A percentile compares a stretch with the other conserved stretches of the same genome.
These are phyloP conservation scores for Chrysopilus asiliformis DNA, from an alignment of 2,888 invertebrate genomes.

Conservation along the genomic window DNA sequence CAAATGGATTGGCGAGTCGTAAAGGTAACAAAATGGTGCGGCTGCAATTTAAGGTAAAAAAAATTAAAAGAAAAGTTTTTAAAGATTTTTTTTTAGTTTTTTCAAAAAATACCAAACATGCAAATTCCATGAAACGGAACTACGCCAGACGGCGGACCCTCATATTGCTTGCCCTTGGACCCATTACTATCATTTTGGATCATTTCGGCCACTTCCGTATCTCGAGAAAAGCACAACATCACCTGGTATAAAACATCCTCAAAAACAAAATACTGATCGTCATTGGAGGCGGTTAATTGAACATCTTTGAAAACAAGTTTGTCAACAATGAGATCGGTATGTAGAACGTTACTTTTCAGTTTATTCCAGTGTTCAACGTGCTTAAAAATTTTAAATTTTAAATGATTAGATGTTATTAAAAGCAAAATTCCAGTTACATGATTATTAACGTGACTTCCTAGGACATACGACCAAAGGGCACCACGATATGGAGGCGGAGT, in stretches of 20 bases:
- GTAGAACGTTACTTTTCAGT: constrained; percentile 67
- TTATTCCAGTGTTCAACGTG: constrained; percentile 62
- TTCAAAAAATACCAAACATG: constrained; percentile 66
- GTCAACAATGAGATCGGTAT: constrained; percentile 85
- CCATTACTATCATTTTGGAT: constrained; percentile 42
- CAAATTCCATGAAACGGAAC: constrained; percentile 96
- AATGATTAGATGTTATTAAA: background rate
- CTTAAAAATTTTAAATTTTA: constrained; percentile 36
- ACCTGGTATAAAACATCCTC: constrained; percentile 92
- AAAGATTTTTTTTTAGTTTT: background rate
- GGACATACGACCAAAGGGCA: constrained; percentile 71
- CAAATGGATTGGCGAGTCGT: constrained; percentile 71
- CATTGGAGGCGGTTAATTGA: constrained; percentile 89
- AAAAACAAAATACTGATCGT: constrained; percentile 96
- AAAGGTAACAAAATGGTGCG: constrained; percentile 88
- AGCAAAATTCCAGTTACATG: constrained; percentile 38
- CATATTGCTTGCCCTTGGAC: constrained; percentile 31
- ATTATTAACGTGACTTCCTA: constrained; percentile 62
- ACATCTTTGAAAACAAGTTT: constrained; percentile 92
- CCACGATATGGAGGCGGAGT: constrained; percentile 51
- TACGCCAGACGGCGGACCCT: constrained; percentile 76
- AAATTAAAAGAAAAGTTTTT: background rate
- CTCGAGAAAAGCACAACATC: constrained; percentile 84
- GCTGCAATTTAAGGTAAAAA: constrained; percentile 49
- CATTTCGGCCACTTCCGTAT: constrained; percentile 61